Evolutionary conservation across 2,888 invertebrate species (phyloP).

Genomic region (Morpho achilles): DNA sequence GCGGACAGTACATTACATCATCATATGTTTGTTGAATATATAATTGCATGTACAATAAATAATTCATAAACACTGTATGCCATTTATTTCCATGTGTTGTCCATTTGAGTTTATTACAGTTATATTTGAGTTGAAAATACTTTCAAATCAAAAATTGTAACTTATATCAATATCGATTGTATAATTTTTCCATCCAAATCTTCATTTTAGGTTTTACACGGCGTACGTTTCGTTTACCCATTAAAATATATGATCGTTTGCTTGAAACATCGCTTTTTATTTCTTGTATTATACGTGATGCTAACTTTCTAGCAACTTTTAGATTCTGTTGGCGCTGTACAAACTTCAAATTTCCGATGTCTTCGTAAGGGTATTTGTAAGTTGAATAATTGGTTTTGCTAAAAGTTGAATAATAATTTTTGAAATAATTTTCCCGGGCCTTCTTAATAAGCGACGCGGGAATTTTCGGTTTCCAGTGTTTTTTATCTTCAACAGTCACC

Average conservation of each 20-base stretch:
- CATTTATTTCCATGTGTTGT: too few relatives aligned
- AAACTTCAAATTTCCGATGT: background rate
- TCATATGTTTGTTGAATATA: too few relatives aligned
- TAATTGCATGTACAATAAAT: too few relatives aligned
- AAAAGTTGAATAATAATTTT: conserved; percentile 39
- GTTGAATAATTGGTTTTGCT: conserved; percentile 30
- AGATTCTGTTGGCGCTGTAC: conserved; percentile 36
- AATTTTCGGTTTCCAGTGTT: conserved; percentile 34
- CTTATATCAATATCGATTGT: background rate
- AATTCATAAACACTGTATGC: too few relatives aligned
- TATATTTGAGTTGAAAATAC: too few relatives aligned
- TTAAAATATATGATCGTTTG: conserved; percentile 6
- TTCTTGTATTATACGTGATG: conserved; percentile 37
- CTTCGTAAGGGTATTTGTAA: background rate
- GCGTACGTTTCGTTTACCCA: conserved; percentile 8
- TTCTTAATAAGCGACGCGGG: conserved; percentile 46
- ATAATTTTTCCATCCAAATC: background rate
- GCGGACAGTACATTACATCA: too few relatives aligned
- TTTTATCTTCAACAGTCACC: conserved; percentile 37
- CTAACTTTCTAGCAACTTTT: conserved; percentile 47
- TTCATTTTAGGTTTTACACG: background rate
- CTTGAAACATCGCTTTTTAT: conserved; percentile 13
- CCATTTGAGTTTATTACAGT: too few relatives aligned
- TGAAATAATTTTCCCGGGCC: conserved; percentile 58
- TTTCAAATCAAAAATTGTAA: too few relatives aligned